phyloP scores from a whole-genome alignment of 2,797 vertebrate species.

The Arremon aurantiirostris region DNA sequence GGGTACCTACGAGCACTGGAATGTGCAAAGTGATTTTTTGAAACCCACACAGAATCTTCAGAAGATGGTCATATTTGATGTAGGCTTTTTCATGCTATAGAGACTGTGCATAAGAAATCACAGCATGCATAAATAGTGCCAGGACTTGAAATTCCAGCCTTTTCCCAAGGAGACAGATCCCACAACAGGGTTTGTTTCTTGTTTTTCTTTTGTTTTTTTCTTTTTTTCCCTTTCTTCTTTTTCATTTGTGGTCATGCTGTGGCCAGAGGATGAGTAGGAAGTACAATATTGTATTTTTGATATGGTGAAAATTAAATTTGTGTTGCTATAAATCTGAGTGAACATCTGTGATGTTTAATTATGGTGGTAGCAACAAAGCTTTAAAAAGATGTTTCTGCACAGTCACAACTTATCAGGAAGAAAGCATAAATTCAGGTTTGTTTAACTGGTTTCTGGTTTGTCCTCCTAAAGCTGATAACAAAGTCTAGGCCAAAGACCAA shows the following conservation, averaged over 20 bases:
- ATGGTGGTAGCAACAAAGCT: neutral
- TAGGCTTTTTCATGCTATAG: conserved; percentile 48
- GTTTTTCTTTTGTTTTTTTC: no score
- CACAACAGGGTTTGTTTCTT: fast-evolving
- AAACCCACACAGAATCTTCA: conserved; percentile 65
- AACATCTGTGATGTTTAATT: neutral
- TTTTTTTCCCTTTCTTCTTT: fast-evolving
- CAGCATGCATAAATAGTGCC: conserved; percentile 45
- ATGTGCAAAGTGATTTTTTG: conserved; percentile 42
- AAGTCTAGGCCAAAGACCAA: neutral
- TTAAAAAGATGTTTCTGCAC: neutral
- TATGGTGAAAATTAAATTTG: neutral
- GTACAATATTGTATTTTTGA: neutral
- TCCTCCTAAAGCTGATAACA: neutral
- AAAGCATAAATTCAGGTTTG: neutral
- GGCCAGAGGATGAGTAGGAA: neutral
- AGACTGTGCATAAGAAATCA: conserved; percentile 50
- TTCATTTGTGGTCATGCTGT: neutral
- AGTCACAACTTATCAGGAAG: neutral
- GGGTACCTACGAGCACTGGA: conserved; percentile 49
- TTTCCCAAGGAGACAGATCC: neutral
- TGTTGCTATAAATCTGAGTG: neutral
- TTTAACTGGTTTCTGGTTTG: neutral
- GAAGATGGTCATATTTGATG: conserved; percentile 64
- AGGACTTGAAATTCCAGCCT: conserved; percentile 31